Percentiles rank a stretch among this genome's conserved stretches.
Evolutionary conservation across 2,888 invertebrate species (phyloP).

Genomic region (Hololepta plana): DNA sequence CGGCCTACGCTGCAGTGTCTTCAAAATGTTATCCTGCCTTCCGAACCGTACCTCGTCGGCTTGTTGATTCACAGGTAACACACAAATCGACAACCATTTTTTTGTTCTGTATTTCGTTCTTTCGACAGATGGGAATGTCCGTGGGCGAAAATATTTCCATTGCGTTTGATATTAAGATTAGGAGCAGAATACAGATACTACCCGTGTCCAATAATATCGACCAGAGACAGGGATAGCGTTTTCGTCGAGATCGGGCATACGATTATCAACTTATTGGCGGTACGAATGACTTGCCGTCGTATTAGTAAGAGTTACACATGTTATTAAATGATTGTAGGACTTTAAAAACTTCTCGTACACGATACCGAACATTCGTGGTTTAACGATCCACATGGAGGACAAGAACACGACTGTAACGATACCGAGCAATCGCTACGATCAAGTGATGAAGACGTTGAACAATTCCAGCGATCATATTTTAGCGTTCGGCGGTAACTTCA

Average conservation of each 20-base stretch:
- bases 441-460: constrained; percentile 52
- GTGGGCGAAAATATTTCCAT: constrained; percentile 65
- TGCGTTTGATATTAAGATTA: constrained; percentile 55
- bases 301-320: background rate
- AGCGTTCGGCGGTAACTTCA: constrained; percentile 67
- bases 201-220: constrained; percentile 66
- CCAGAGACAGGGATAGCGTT: constrained; percentile 56
- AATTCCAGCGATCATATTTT: constrained; percentile 71
- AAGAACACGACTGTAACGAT: constrained; percentile 58
- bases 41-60: constrained; percentile 57
- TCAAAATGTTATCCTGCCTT: constrained; percentile 52
- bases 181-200: constrained; percentile 77
- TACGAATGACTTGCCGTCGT: constrained; percentile 17
- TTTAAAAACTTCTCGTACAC: constrained; percentile 71
- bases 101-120: background rate
- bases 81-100: constrained; percentile 3
- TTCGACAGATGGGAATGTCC: constrained; percentile 48
- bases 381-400: constrained; percentile 69
- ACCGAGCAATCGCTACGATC: constrained; percentile 43
- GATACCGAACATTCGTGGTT: constrained; percentile 54
- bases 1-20: constrained; percentile 66
- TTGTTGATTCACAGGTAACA: constrained; percentile 52
- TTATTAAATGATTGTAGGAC: constrained; percentile 35
- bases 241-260: constrained; percentile 77
- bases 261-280: constrained; percentile 67